Evolutionary conservation across 2,797 vertebrate genomes (phyloP), one percentile per base, ranked within the genome.

Genomic region (Onychomys arenicola): DNA sequence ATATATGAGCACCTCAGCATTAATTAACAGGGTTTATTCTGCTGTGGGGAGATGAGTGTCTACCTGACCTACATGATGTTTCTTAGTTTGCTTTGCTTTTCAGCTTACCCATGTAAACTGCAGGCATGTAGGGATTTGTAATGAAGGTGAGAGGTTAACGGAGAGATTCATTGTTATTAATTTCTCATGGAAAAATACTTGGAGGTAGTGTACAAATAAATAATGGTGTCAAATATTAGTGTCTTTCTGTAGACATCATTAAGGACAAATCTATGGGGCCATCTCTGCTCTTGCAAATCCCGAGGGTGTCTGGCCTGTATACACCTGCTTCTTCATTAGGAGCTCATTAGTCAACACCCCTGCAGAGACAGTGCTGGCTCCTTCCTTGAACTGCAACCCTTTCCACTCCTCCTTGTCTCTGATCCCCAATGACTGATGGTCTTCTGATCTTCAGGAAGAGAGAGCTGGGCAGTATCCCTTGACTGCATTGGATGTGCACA

Each of bases 101-200:
- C 77, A 32, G 2, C 14, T 23, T 52, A 61, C 17, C 0, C 37
- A 0, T 49, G 32, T 61, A 55, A 55, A 59, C 57, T 90, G 29
- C 27, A 80, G 65, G 4, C 65, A 81, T 61, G 21, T 83, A 57
- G 12, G 57, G 61, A 91, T 89, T 94, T 82, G 49, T 75, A 61
- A 91, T 82, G n/a, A 59, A 93, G 46, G 34, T 83, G 55, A 95
- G 49, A 93, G 57, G 55, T 78, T 92, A 96, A 65, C 0, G 37
- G 12, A 32, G 23, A 80, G 34, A 73, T 71, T 94, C 82, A 73
- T 75, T 78, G 17, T n/a, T 14, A 3, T 57, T 84, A 71, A 87
- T 40, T 55, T 86, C 76, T 83, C 29, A 34, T 81, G 40, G 25
- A 55, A 55, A 88, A 89, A 82, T 16, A 9, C 75, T 40, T 37